These are phyloP conservation scores for Chydorus sphaericus DNA, from an alignment of 2,888 invertebrate species.

Conservation along the genomic window DNA sequence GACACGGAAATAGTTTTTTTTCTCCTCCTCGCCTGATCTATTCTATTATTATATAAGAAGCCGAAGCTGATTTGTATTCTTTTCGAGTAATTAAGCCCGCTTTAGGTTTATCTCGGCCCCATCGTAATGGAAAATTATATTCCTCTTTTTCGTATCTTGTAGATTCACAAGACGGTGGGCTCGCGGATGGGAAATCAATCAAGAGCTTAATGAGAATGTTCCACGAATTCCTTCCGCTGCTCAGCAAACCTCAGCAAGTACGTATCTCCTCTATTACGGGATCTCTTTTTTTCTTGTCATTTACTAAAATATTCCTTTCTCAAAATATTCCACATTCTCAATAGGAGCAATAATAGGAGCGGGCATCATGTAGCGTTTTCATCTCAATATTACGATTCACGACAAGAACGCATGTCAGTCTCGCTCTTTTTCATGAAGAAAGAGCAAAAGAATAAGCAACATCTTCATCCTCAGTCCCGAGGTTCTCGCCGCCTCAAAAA, in stretches of 20 bases:
- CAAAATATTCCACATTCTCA: neutral
- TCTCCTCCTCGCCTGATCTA: too few species aligned
- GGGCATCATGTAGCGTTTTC: neutral
- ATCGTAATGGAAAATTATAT: neutral
- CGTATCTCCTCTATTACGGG: neutral
- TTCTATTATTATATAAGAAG: too few species aligned
- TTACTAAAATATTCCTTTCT: neutral
- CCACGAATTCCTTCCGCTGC: constrained; percentile 11
- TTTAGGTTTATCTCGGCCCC: too few species aligned
- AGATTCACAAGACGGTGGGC: constrained; percentile 90
- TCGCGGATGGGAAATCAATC: constrained; percentile 60
- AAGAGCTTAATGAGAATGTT: constrained; percentile 25
- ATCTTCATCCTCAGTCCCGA: too few species aligned
- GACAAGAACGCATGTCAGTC: constrained; percentile 20
- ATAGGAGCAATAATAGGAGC: neutral
- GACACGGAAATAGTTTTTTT: too few species aligned
- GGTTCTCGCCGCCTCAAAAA: too few species aligned
- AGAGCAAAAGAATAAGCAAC: too few species aligned
- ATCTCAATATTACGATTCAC: neutral
- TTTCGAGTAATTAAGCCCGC: too few species aligned
- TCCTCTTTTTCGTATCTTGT: constrained; percentile 21
- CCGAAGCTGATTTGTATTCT: too few species aligned
- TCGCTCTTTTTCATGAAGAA: too few species aligned
- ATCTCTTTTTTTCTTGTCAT: too few species aligned
- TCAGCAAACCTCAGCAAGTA: too few species aligned